Percentiles rank a stretch among this genome's conserved stretches.
phyloP scores from a whole-genome alignment of 2,113 vertebrate species.

The Motacilla alba region DNA sequence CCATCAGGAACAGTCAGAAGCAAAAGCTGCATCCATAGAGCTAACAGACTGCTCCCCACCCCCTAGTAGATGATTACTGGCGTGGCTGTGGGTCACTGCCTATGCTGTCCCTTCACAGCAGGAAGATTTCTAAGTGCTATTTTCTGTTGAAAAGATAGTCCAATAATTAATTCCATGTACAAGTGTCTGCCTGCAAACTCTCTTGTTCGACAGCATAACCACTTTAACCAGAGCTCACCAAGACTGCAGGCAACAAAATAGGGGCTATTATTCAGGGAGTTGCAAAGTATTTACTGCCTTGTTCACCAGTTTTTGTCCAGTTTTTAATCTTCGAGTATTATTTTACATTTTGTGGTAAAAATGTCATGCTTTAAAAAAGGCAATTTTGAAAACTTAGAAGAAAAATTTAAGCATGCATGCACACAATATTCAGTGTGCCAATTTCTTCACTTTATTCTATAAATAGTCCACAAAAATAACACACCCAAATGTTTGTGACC shows the following conservation, averaged over 20 bases:
- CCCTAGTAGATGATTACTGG: not conserved
- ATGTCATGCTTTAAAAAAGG: not conserved
- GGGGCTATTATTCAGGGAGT: not conserved
- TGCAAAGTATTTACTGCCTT: not conserved
- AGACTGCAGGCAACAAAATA: not conserved
- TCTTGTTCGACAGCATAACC: not conserved
- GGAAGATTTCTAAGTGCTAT: not conserved
- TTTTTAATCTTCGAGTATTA: not conserved
- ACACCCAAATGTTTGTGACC: not conserved
- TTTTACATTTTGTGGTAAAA: not conserved
- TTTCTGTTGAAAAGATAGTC: not conserved
- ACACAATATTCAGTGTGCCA: rapidly evolving
- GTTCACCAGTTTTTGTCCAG: not conserved
- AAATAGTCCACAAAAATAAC: not conserved
- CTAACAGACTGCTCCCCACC: not conserved
- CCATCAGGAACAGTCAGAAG: not conserved
- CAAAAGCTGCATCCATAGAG: not conserved
- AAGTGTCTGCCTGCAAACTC: not conserved
- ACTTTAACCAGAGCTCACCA: not conserved
- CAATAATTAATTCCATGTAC: not conserved
- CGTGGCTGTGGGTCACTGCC: rapidly evolving
- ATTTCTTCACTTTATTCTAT: not conserved
- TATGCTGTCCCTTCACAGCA: not conserved
- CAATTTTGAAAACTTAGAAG: not conserved
- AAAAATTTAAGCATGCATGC: not conserved